Percentiles rank a stretch among this genome's conserved stretches.
These are phyloP conservation scores for Oryzias woworae DNA, from an alignment of 2,113 vertebrate genomes.

Conservation along the genomic window DNA sequence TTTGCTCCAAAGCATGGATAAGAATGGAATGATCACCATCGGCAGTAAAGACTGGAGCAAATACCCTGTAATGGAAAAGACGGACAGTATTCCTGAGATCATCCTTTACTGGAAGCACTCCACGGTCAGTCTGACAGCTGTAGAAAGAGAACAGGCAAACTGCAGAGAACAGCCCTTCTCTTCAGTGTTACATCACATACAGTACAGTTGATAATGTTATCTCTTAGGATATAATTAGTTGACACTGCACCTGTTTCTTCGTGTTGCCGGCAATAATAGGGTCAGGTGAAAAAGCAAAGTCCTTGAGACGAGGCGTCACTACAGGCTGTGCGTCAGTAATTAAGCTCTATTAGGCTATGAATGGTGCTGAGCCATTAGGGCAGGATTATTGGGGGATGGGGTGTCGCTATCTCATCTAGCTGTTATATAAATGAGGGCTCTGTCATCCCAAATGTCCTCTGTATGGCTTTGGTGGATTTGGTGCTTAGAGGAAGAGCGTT, in stretches of 20 bases:
- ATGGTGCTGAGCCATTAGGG: slow-evolving; percentile 6
- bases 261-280: background rate
- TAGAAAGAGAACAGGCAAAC: too few species aligned
- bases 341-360: slow-evolving; percentile 29
- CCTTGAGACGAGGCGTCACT: background rate
- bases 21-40: slow-evolving; percentile 93
- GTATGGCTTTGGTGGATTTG: too few species aligned
- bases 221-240: background rate
- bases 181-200: too few species aligned
- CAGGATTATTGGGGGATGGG: slow-evolving; percentile 34
- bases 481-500: too few species aligned
- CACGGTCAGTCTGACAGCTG: slow-evolving; percentile 79
- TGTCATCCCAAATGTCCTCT: too few species aligned
- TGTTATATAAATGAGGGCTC: slow-evolving; percentile 48
- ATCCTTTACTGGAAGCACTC: slow-evolving; percentile 99
- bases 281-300: slow-evolving; percentile 10
- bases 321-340: slow-evolving; percentile 42
- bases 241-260: background rate
- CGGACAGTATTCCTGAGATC: slow-evolving; percentile 94
- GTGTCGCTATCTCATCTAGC: slow-evolving; percentile 13
- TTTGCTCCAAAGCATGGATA: slow-evolving; percentile 87
- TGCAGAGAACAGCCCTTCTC: too few species aligned
- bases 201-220: background rate
- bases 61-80: slow-evolving; percentile 84
- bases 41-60: slow-evolving; percentile 94